Evolutionary conservation across 2,113 vertebrate species (phyloP), one percentile per base, ranked within the genome.

Genomic region (Terrapene triunguis): DNA sequence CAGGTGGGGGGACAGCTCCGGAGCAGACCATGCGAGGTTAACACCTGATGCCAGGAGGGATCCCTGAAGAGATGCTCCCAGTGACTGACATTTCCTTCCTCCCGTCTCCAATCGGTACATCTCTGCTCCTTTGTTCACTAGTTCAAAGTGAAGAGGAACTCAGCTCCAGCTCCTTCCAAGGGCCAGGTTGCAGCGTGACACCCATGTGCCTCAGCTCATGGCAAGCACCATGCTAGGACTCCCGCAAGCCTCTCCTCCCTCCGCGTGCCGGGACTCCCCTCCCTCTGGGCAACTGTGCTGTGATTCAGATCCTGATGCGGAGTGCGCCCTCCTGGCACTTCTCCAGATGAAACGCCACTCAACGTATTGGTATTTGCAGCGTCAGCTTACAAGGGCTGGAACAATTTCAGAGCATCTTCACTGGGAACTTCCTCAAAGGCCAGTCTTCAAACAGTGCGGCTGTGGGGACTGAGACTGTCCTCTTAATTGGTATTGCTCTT

Each of bases 361-460:
- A 16, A 79, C 53, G 6, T 0, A 87, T 76, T 44, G 27, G 92
- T 24, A 90, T 80, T 89, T 93, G 2, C 91, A 87, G 90, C 88
- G 81, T 55, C 84, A 59, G 87, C 94, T 97, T 87, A 62, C 87
- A 96, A 59, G 90, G 81, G 91, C 92, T 82, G 94, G 89, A 95
- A 90, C 7, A 6, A 90, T 96, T 97, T 97, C 96, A 95, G 93
- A 96, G 91, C 95, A 80, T 89, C 94, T 83, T 96, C 95, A 94
- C 94, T 93, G 94, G 96, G 87, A 93, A 97, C 88, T 92, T 96
- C 89, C 96, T 97, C 97, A 96, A 98, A 98, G 90, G 88, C 72
- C 3, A 7, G 89, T 93, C 96, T 98, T 98, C 98, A 98, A 96
- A 98, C 92, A 1, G 91, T 1, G 94, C 10, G 91, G 53, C 92